These are phyloP conservation scores for Aphidius ervi DNA, from an alignment of 1,140 invertebrate species.

Conservation along the genomic window DNA sequence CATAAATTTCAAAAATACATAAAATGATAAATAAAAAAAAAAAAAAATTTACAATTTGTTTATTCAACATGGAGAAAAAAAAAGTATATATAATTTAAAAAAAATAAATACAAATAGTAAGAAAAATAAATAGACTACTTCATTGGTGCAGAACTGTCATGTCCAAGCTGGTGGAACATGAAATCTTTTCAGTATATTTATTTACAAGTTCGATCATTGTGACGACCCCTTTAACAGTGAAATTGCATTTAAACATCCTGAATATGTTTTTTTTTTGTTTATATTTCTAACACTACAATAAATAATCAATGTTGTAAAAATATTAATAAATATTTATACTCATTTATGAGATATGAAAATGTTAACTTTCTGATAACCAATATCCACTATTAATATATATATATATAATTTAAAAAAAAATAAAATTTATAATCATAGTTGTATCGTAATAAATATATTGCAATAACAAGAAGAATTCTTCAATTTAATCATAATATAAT, in stretches of 20 bases:
- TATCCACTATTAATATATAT: background rate
- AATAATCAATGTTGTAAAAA: background rate
- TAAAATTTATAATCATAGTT: background rate
- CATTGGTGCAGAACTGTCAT: slow-evolving; percentile 20
- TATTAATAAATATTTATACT: background rate
- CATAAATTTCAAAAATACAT: too few relatives aligned
- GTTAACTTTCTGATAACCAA: background rate
- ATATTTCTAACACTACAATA: background rate
- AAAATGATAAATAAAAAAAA: too few relatives aligned
- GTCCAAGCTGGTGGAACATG: slow-evolving; percentile 15
- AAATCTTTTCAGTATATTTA: slow-evolving; percentile 20
- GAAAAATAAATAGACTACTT: too few relatives aligned
- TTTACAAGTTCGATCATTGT: slow-evolving; percentile 22
- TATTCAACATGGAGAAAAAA: too few relatives aligned
- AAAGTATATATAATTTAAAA: too few relatives aligned
- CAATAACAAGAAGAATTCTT: too few relatives aligned
- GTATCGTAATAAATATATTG: too few relatives aligned
- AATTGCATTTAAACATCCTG: slow-evolving; percentile 18
- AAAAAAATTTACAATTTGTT: too few relatives aligned
- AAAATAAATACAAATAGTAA: too few relatives aligned
- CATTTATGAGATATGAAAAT: background rate
- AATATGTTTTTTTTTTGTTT: background rate
- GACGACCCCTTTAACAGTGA: slow-evolving; percentile 25
- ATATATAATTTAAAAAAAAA: background rate
- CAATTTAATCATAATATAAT: background rate